Conservation (phyloP, 2,797 vertebrate genomes). For the Leuciscus waleckii region DNA sequence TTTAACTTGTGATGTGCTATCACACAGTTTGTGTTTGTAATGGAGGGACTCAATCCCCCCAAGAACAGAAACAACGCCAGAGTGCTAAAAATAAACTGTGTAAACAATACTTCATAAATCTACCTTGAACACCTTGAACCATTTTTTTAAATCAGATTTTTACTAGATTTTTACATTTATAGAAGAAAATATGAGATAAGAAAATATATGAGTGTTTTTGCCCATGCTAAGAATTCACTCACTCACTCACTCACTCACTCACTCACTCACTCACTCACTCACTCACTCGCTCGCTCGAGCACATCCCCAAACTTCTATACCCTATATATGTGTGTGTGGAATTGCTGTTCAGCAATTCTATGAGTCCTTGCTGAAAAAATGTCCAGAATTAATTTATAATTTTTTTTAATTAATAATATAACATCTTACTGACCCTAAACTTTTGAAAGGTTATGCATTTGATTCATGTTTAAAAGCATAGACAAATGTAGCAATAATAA, state of each 20-base stretch:
- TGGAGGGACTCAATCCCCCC: slow-evolving; percentile 41
- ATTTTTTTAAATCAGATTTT: neutral
- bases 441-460: neutral
- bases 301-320: too few relatives aligned
- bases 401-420: too few relatives aligned
- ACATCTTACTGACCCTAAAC: neutral
- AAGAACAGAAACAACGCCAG: slow-evolving; percentile 41
- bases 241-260: too few relatives aligned
- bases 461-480: neutral
- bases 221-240: neutral
- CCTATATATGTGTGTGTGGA: too few relatives aligned
- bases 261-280: too few relatives aligned
- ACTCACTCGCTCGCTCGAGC: neutral
- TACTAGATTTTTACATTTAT: neutral
- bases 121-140: neutral
- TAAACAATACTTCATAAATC: slow-evolving; percentile 52
- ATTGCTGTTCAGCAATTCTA: too few relatives aligned
- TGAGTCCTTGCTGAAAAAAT: too few relatives aligned
- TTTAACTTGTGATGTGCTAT: slow-evolving; percentile 56
- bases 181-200: neutral
- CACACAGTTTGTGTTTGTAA: slow-evolving; percentile 40
- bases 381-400: too few relatives aligned
- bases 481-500: neutral
- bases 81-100: slow-evolving; percentile 44
- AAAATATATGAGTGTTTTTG: neutral